These are phyloP conservation scores for Drosophila novamexicana DNA, from an alignment of 1,140 invertebrate species.

Conservation along the genomic window DNA sequence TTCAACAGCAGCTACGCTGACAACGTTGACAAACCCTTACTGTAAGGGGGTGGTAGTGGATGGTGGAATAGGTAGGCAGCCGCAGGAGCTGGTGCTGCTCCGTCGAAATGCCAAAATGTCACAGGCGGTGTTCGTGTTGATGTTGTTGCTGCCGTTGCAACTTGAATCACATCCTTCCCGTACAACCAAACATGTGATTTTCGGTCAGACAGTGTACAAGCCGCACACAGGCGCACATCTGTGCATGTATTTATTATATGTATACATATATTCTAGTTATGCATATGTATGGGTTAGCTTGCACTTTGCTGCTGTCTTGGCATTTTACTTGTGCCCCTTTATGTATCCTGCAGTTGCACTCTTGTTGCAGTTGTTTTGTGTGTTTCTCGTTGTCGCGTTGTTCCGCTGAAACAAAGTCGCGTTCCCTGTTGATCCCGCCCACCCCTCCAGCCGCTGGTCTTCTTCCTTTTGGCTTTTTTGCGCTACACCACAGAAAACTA, in stretches of 20 bases:
- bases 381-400: slow-evolving; percentile 43
- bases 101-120: slow-evolving; percentile 63
- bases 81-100: slow-evolving; percentile 15
- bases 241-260: slow-evolving; percentile 25
- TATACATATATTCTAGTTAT: slow-evolving; percentile 30
- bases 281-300: slow-evolving; percentile 46
- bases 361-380: slow-evolving; percentile 26
- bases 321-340: slow-evolving; percentile 66
- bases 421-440: slow-evolving; percentile 50
- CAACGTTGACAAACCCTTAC: slow-evolving; percentile 36
- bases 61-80: slow-evolving; percentile 1
- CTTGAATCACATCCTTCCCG: slow-evolving; percentile 83
- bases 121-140: slow-evolving; percentile 50
- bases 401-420: slow-evolving; percentile 78
- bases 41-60: neutral
- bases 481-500: slow-evolving; percentile 52
- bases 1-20: slow-evolving; percentile 62
- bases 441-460: slow-evolving; percentile 1
- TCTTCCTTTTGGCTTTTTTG: slow-evolving; percentile 27
- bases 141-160: slow-evolving; percentile 54
- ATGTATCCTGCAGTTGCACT: slow-evolving; percentile 35
- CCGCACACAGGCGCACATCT: slow-evolving; percentile 27
- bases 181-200: slow-evolving; percentile 82
- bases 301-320: slow-evolving; percentile 74
- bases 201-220: slow-evolving; percentile 59